These are phyloP conservation scores for Neoniphon sammara DNA, from an alignment of 2,797 vertebrate genomes.

Conservation along the genomic window DNA sequence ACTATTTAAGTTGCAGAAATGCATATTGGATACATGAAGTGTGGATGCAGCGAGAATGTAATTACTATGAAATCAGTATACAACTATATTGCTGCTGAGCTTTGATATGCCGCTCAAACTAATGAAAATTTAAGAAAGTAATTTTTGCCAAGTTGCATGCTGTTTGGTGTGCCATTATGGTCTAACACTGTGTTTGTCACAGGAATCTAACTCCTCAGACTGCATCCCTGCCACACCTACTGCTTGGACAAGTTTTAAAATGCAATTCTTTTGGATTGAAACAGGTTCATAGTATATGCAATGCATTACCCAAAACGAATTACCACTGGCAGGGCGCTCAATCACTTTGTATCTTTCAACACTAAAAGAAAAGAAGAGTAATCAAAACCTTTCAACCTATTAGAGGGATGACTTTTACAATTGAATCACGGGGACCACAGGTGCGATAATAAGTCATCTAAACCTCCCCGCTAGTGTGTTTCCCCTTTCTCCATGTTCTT, in stretches of 20 bases:
- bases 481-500: slow-evolving; percentile 93
- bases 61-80: slow-evolving; percentile 16
- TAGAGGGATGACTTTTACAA: slow-evolving; percentile 99
- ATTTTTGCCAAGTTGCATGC: slow-evolving; percentile 17
- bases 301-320: slow-evolving; percentile 99
- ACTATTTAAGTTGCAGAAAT: slow-evolving; percentile 16
- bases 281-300: slow-evolving; percentile 96
- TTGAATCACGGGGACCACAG: slow-evolving; percentile 99
- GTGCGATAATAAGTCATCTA: slow-evolving; percentile 99
- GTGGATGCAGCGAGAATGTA: not conserved
- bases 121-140: slow-evolving; percentile 9
- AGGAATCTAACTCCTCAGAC: slow-evolving; percentile 61
- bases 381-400: slow-evolving; percentile 99
- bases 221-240: slow-evolving; percentile 80
- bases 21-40: not conserved
- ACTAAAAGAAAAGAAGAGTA: slow-evolving; percentile 98
- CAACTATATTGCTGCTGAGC: slow-evolving; percentile 30
- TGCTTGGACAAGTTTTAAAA: slow-evolving; percentile 93
- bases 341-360: slow-evolving; percentile 99
- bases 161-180: slow-evolving; percentile 21
- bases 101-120: not conserved
- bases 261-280: slow-evolving; percentile 94
- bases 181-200: slow-evolving; percentile 68
- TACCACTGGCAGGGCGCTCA: slow-evolving; percentile 96
- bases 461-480: slow-evolving; percentile 95